Conservation (phyloP, 2,888 invertebrate species). For the Drosophila pegasa region DNA sequence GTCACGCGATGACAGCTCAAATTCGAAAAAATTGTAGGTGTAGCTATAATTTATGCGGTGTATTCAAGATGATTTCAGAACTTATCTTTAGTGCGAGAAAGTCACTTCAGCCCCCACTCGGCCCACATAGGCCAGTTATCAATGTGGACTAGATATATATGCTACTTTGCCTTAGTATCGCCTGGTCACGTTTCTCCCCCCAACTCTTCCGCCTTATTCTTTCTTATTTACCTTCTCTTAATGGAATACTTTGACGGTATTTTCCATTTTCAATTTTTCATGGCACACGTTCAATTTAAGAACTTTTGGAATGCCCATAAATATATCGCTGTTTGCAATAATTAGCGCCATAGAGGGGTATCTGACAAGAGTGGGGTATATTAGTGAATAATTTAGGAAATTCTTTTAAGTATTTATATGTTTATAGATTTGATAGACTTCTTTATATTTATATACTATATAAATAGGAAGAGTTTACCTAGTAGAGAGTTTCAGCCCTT, state of each 20-base stretch:
- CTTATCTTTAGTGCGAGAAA: constrained; percentile 12
- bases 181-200: constrained; percentile 25
- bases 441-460: background rate
- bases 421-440: background rate
- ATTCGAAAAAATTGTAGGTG: background rate
- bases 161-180: background rate
- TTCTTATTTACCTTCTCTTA: constrained; percentile 1
- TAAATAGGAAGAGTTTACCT: accelerated
- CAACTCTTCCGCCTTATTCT: constrained; percentile 7
- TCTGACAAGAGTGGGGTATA: background rate
- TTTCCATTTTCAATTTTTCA: constrained; percentile 9
- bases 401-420: background rate
- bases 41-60: constrained; percentile 11
- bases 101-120: background rate
- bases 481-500: background rate
- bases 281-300: constrained; percentile 22
- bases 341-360: constrained; percentile 29
- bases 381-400: background rate
- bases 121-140: constrained; percentile 1
- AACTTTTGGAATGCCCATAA: constrained; percentile 35
- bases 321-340: constrained; percentile 29
- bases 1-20: constrained; percentile 6
- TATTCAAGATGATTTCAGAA: constrained; percentile 1
- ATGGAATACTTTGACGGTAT: constrained; percentile 2
- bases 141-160: constrained; percentile 15